Conservation (phyloP, 2,888 invertebrate species). For the Alsophila aescularia region DNA sequence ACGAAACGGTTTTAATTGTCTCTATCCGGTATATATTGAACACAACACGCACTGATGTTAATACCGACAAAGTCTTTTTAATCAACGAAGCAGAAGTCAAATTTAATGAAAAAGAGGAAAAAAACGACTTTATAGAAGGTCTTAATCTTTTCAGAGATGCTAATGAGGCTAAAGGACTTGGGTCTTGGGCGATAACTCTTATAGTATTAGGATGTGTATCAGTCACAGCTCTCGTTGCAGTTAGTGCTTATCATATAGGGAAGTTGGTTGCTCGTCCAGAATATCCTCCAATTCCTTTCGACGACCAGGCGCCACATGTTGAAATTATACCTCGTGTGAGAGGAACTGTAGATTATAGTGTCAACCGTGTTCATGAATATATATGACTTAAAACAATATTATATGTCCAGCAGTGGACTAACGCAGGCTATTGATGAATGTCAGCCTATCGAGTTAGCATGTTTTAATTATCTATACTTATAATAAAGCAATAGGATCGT, state of each 20-base stretch:
- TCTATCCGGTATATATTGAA: slow-evolving; percentile 34
- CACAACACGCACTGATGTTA: neutral
- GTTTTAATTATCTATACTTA: too few relatives aligned
- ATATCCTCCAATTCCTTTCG: slow-evolving; percentile 20
- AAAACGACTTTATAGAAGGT: neutral
- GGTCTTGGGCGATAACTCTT: slow-evolving; percentile 43
- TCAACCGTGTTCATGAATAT: neutral
- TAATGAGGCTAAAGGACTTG: neutral
- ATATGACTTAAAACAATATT: neutral
- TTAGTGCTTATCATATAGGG: slow-evolving; percentile 47
- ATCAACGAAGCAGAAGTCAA: neutral
- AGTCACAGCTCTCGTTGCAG: slow-evolving; percentile 34
- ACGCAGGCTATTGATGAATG: too few relatives aligned
- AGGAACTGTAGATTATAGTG: slow-evolving; percentile 2
- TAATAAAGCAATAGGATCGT: too few relatives aligned
- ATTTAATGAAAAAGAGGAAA: neutral
- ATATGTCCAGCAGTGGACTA: too few relatives aligned
- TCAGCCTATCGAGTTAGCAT: too few relatives aligned
- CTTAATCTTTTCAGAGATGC: neutral
- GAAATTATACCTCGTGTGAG: slow-evolving; percentile 34
- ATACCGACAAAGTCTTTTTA: neutral
- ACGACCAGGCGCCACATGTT: slow-evolving; percentile 41
- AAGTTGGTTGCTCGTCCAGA: slow-evolving; percentile 29
- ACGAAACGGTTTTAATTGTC: slow-evolving; percentile 46
- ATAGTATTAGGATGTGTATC: slow-evolving; percentile 38